Evolutionary conservation across 1,140 invertebrate genomes (phyloP).

Genomic region (Bombus huntii): DNA sequence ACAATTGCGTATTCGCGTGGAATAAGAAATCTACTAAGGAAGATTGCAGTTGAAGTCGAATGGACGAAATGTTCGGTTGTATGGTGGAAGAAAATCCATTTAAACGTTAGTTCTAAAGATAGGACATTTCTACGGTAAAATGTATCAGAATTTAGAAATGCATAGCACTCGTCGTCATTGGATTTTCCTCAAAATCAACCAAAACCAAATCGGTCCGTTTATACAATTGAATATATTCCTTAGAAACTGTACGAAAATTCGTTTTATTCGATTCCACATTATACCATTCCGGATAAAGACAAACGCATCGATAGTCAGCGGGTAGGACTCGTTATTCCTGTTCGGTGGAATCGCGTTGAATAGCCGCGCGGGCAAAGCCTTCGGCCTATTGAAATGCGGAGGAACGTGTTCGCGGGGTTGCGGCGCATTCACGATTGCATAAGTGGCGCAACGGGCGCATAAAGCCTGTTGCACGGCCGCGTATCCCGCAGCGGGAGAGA

Average conservation of each 20-base stretch:
- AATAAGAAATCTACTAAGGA: neutral
- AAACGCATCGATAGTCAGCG: neutral
- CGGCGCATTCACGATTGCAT: conserved; percentile 68
- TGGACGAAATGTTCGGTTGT: neutral
- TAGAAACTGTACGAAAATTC: neutral
- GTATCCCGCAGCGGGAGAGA: conserved; percentile 68
- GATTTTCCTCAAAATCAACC: neutral
- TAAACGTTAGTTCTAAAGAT: no score
- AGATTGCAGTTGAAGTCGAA: neutral
- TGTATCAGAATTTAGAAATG: no score
- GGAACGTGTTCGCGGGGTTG: conserved; percentile 46
- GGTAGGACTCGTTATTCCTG: conserved; percentile 6
- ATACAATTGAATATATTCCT: neutral
- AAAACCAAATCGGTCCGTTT: neutral
- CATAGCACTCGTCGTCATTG: no score
- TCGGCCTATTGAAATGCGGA: conserved; percentile 53
- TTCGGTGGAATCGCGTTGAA: conserved; percentile 39
- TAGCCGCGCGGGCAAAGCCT: conserved; percentile 38
- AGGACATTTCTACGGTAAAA: no score
- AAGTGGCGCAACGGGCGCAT: conserved; percentile 69
- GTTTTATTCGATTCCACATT: neutral
- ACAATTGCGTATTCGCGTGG: neutral
- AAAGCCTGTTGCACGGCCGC: conserved; percentile 70
- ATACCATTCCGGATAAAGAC: neutral
- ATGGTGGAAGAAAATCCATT: no score